phyloP scores from a whole-genome alignment of 2,888 invertebrate species.

The Sisyra terminalis region DNA sequence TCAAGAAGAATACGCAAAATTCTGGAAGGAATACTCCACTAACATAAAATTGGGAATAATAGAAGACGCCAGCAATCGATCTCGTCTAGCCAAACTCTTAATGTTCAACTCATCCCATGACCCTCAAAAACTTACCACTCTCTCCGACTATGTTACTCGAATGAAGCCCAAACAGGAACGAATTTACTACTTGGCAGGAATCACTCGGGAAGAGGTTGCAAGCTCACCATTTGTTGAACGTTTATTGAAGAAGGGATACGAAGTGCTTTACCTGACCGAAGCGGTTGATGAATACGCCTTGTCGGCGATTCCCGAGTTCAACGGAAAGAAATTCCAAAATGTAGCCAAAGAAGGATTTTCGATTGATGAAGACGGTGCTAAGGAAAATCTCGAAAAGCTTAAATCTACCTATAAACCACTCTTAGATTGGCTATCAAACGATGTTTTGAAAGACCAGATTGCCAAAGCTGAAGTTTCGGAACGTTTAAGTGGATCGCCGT shows the following conservation, averaged over 20 bases:
- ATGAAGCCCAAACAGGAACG: slow-evolving; percentile 92
- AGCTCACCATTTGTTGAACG: slow-evolving; percentile 93
- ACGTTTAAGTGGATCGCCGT: slow-evolving; percentile 79
- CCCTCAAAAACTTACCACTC: slow-evolving; percentile 44
- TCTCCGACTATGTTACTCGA: slow-evolving; percentile 79
- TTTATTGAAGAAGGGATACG: slow-evolving; percentile 81
- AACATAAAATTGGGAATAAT: slow-evolving; percentile 94
- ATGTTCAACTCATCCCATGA: slow-evolving; percentile 72
- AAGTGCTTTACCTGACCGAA: slow-evolving; percentile 86
- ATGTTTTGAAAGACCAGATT: slow-evolving; percentile 60
- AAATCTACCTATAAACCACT: slow-evolving; percentile 76
- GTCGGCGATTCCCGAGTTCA: slow-evolving; percentile 91
- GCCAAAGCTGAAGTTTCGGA: slow-evolving; percentile 74
- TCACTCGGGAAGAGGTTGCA: slow-evolving; percentile 69
- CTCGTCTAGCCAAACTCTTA: slow-evolving; percentile 86
- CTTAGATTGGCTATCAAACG: slow-evolving; percentile 74
- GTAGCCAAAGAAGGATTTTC: slow-evolving; percentile 96
- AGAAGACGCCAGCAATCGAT: slow-evolving; percentile 94
- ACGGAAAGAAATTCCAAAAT: slow-evolving; percentile 98
- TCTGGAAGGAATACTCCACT: slow-evolving; percentile 99
- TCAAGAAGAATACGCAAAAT: slow-evolving; percentile 73
- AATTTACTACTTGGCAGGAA: slow-evolving; percentile 93
- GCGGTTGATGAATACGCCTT: slow-evolving; percentile 98
- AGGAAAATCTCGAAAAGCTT: slow-evolving; percentile 60
- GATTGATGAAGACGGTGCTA: slow-evolving; percentile 55